A percentile compares a stretch with the other conserved stretches of the same genome.
These are phyloP conservation scores for Jaculus jaculus DNA, from an alignment of 2,113 vertebrate genomes.

Conservation along the genomic window DNA sequence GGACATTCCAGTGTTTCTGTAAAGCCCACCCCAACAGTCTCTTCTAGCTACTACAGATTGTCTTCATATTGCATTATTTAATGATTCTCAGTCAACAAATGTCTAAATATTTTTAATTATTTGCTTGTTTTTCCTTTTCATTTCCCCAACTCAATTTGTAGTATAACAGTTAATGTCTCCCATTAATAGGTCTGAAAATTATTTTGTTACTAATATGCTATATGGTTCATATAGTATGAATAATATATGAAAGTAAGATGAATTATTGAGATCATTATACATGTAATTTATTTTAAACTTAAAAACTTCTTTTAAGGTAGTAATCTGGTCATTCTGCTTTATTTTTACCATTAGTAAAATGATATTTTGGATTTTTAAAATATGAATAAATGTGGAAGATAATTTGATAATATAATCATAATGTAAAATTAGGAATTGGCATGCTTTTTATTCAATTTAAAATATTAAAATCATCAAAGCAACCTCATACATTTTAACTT, in stretches of 20 bases:
- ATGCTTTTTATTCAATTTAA: conserved; percentile 27
- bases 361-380: not conserved
- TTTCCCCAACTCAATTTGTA: conserved; percentile 27
- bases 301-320: conserved; percentile 27
- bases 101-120: conserved; percentile 36
- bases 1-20: not conserved
- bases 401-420: conserved; percentile 18
- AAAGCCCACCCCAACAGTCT: not conserved
- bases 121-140: conserved; percentile 42
- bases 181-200: conserved; percentile 55
- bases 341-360: conserved; percentile 15
- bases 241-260: conserved; percentile 54
- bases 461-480: conserved; percentile 20
- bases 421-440: conserved; percentile 37
- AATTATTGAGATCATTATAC: conserved; percentile 36
- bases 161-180: not conserved
- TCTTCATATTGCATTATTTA: not conserved
- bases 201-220: conserved; percentile 53
- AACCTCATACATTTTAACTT: conserved; percentile 14
- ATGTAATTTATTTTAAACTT: conserved; percentile 60
- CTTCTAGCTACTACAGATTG: not conserved
- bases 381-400: conserved; percentile 37
- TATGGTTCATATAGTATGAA: conserved; percentile 43
- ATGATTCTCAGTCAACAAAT: conserved; percentile 46
- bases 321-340: conserved; percentile 46